These are phyloP conservation scores for Brachyrhaphis roseni DNA, from an alignment of 2,797 vertebrate species.

Conservation along the genomic window DNA sequence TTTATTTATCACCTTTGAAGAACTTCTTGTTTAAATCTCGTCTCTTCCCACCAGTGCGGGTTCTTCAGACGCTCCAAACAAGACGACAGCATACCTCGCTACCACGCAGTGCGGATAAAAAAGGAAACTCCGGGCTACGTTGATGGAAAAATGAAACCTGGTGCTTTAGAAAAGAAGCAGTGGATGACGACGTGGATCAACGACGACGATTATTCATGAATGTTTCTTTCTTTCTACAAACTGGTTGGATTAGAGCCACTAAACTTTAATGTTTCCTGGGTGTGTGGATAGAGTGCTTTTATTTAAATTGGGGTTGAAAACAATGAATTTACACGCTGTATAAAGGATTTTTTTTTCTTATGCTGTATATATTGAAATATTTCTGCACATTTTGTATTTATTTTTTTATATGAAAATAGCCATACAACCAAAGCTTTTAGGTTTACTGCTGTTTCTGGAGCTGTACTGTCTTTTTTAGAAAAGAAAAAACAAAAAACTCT, in stretches of 20 bases:
- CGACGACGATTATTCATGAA: constrained; percentile 90
- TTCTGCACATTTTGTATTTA: constrained; percentile 78
- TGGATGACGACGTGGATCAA: constrained; percentile 95
- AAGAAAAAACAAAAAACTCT: neutral
- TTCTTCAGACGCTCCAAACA: constrained; percentile 95
- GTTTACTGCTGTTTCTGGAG: constrained; percentile 33
- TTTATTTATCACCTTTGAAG: constrained; percentile 6
- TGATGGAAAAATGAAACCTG: constrained; percentile 79
- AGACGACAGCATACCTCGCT: constrained; percentile 90
- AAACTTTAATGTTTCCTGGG: constrained; percentile 15
- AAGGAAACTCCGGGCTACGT: constrained; percentile 86
- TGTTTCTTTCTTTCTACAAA: constrained; percentile 1
- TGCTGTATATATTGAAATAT: constrained; percentile 87
- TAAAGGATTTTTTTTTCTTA: constrained; percentile 72
- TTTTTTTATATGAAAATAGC: constrained; percentile 66
- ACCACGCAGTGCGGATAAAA: constrained; percentile 93
- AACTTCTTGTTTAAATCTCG: neutral
- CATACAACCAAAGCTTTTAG: constrained; percentile 64
- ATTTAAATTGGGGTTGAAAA: constrained; percentile 14
- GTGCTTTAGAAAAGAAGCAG: constrained; percentile 87
- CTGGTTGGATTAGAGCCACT: constrained; percentile 26
- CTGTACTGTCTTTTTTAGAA: constrained; percentile 14
- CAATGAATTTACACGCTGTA: constrained; percentile 60
- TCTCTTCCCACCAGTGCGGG: constrained; percentile 84
- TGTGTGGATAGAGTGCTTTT: neutral